phyloP scores from a whole-genome alignment of 2,797 vertebrate genomes.

The Amblyopsis hoosieri region DNA sequence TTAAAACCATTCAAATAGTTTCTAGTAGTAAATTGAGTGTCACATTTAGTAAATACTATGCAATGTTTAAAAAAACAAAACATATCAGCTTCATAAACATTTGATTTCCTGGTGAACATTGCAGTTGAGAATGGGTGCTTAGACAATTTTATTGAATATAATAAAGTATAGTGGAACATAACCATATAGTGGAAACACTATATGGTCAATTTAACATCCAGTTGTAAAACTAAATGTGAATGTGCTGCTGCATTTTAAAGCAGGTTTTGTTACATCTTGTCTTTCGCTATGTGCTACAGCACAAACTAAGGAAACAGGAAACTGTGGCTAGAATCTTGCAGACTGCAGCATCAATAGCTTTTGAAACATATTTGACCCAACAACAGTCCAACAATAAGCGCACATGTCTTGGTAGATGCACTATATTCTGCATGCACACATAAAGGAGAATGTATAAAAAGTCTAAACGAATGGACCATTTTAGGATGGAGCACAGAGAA shows the following conservation, averaged over 20 bases:
- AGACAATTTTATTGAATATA: neutral
- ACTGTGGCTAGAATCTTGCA: neutral
- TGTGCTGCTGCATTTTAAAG: neutral
- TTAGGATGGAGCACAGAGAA: too few relatives aligned
- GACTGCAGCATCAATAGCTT: neutral
- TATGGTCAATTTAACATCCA: neutral
- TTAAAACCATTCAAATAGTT: neutral
- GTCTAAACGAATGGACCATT: too few relatives aligned
- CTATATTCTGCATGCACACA: neutral
- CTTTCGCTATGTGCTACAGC: neutral
- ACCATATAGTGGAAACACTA: neutral
- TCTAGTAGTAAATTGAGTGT: neutral
- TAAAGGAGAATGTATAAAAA: neutral
- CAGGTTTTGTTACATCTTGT: neutral
- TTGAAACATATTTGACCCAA: neutral
- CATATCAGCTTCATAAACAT: neutral
- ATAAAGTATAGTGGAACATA: too few relatives aligned
- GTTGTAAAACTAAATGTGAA: neutral
- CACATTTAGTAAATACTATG: too few relatives aligned
- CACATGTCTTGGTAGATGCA: slow-evolving; percentile 3
- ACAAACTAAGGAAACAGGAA: neutral
- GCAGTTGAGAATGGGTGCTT: neutral
- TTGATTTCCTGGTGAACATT: neutral
- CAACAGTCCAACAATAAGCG: neutral
- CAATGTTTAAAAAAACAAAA: too few relatives aligned